Base-by-base conservation (phyloP, 1,140 invertebrate genomes). In the Aleiodes sp. region DNA sequence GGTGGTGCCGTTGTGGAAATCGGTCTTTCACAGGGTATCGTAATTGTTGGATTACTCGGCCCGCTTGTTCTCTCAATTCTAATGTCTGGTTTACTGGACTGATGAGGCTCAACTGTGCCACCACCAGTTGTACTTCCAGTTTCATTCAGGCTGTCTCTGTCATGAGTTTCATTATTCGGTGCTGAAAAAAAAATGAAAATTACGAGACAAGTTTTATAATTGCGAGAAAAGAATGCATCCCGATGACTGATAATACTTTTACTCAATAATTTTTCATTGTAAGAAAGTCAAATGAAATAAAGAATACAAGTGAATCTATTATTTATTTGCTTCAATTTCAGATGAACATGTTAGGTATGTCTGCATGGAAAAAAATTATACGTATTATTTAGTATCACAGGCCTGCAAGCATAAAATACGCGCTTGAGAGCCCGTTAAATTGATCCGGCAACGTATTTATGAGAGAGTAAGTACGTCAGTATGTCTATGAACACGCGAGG, bases 71-170 rank as follows among this genome's bases (percentile, higher is more conserved):
- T 73, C 12, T 78, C 75, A 72, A 71, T 76, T 73, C 78, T 74
- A 7, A 46, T 59, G 0, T 28, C 6, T 9, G 80, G 77, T 75
- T 74, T 80, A 29, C 73, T 74, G 71, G 35, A 75, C 76, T 70
- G 72, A 70, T 70, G 72, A 59, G 75, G 77, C 74, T 82, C 78
- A 73, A 79, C 78, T 43, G 72, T 78, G 64, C 75, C 77, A 60
- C 82, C 82, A 60, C 82, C 82, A 70, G 78, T 81, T 74, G 77
- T 86, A 74, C 78, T 84, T 70, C 79, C 81, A 9, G 80, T 81
- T 26, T 86, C 87, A 80, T 88, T 88, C 76, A 88, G 70, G 71
- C 87, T 88, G 75, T 88, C 87, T 65, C 85, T 84, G 67, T 88
- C 87, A 28, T 87, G 84, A 41, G 86, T 81, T 66, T 88, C 87